Evolutionary conservation across 2,113 vertebrate genomes (phyloP).

Genomic region (Tragelaphus strepsiceros): DNA sequence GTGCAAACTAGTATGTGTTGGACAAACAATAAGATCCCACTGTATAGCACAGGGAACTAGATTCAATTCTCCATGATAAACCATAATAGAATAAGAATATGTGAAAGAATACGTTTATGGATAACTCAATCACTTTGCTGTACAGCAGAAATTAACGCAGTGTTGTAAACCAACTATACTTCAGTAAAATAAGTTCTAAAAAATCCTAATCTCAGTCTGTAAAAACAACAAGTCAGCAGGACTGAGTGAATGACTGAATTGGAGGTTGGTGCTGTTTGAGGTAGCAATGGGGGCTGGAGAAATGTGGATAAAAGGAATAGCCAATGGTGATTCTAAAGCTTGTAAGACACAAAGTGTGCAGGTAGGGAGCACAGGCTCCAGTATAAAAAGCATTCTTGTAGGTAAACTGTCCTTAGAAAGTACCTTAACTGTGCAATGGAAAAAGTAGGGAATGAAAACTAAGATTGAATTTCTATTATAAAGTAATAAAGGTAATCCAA

Average conservation of each 20-base stretch:
- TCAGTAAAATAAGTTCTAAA: not conserved
- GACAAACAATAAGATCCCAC: not conserved
- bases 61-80: not conserved
- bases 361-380: not conserved
- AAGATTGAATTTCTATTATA: not conserved
- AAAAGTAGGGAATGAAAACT: not conserved
- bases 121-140: not conserved
- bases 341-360: not conserved
- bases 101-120: not conserved
- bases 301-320: not conserved
- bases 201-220: not conserved
- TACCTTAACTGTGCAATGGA: not conserved
- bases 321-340: not conserved
- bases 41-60: not conserved
- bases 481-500: conserved; percentile 14
- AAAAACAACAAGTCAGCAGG: not conserved
- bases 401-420: not conserved
- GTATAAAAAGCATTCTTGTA: not conserved
- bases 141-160: not conserved
- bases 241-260: not conserved
- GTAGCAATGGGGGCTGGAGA: not conserved
- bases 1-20: not conserved
- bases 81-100: not conserved
- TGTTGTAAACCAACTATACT: not conserved
- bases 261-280: no score